Evolutionary conservation across 2,888 invertebrate species (phyloP), one percentile per base, ranked within the genome.

Genomic region (Heteromurus nitidus): DNA sequence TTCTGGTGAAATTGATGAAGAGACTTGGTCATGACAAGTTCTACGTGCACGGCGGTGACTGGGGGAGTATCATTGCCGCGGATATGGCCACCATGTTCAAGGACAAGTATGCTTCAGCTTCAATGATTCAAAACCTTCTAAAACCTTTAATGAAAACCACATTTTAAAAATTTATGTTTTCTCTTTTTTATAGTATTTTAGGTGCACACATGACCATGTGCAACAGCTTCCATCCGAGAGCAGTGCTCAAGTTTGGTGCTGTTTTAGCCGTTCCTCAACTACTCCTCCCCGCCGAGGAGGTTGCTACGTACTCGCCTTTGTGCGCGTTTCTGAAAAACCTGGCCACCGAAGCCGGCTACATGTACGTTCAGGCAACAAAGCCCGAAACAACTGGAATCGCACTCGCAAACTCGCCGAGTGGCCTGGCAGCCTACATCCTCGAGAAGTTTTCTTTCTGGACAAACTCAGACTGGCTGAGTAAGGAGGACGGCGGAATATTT

Each of bases 291-390:
- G 83, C 87, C 30, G 76, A 87, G 28, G 88, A 89, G 30, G 73
- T 84, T 89, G 88, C 87, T 70, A 89, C 5, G 5, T 89, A 20
- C 69, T 88, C 44, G 20, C 65, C 13, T 84, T 86, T 82, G 2
- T 16, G 30, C 0, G n/a, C 50, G 11, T 58, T 65, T 36, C 81
- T 89, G 1, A 68, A 74, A n/a, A 79, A 82, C 31, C 7, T 89
- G 1, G n/a, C 90, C 9, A 85, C 88, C 55, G 91, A 92, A 84
- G 85, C 88, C 13, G 91, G 91, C 5, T 91, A 91, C 86, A 75
- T 94, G 87, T 96, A 96, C 88, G 85, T 96, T 3, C 96, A 97
- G 88, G 92, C 95, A 0, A 95, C 96, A 0, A 96, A 96, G 89
- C 96, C 97, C 16, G 96, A 97, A 88, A 96, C 96, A 0, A 90